phyloP scores from a whole-genome alignment of 2,797 vertebrate genomes.

The Danio choprae region DNA sequence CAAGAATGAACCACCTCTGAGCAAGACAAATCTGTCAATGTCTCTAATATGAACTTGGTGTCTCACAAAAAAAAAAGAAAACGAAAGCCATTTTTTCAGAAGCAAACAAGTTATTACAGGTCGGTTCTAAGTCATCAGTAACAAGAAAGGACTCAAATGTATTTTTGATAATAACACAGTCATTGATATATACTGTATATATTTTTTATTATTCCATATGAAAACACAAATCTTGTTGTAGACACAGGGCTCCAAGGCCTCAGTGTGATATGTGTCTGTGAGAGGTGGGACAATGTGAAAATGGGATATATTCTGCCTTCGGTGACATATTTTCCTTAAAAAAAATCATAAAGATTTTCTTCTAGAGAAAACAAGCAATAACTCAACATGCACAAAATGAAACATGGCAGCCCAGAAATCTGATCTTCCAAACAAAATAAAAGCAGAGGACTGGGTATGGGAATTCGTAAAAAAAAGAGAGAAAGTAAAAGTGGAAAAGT shows the following conservation, averaged over 20 bases:
- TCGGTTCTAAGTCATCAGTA: not conserved
- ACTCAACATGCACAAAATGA: constrained; percentile 8
- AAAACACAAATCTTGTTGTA: not conserved
- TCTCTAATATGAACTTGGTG: not conserved
- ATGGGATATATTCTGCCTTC: not conserved
- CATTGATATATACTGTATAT: not conserved
- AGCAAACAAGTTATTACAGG: not conserved
- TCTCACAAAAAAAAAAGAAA: not conserved
- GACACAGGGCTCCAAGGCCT: not conserved
- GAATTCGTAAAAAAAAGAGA: not conserved
- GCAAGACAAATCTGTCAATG: not conserved
- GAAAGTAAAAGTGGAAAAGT: constrained; percentile 36
- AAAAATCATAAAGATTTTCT: constrained; percentile 8
- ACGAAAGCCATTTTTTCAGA: not conserved
- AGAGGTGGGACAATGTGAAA: not conserved
- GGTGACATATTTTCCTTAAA: constrained; percentile 3
- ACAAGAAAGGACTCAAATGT: not conserved
- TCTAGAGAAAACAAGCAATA: constrained; percentile 14
- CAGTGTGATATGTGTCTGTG: not conserved
- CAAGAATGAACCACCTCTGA: constrained; percentile 2
- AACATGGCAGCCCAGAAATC: not conserved
- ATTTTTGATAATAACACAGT: not conserved
- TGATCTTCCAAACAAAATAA: constrained; percentile 28
- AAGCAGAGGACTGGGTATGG: not conserved
- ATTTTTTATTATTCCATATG: not conserved